Evolutionary conservation across 2,888 invertebrate species (phyloP), one percentile per base, ranked within the genome.

Genomic region (Sarcophaga carnaria): DNA sequence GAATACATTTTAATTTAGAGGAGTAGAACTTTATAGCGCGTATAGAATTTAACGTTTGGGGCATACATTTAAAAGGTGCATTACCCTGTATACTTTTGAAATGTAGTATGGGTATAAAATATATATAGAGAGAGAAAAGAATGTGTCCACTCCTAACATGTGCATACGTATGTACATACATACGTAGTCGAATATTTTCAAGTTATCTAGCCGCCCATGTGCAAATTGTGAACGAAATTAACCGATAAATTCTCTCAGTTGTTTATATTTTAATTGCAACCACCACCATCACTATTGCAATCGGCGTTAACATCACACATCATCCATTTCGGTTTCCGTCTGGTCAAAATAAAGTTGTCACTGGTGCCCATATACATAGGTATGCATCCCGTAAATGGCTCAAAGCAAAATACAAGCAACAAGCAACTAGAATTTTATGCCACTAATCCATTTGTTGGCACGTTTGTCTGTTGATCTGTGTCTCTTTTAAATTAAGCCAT

Each of bases 401-500:
- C 54, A 54, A 54, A 17, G 54, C 54, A 54, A 54, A 14, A 49
- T 17, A 17, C 17, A 25, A 12, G n/a, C 17, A 20, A 12, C n/a
- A 63, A 49, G 8, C 70, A 71, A 71, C 83, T 47, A 83, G 70
- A 17, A 74, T 71, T 70, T 69, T 63, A 78, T 77, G 71, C 59
- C 60, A 69, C 69, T 78, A 78, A 72, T 72, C 66, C 72, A 80
- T 87, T 78, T 86, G 88, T 90, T 83, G 83, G 71, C 63, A 63
- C 74, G 59, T 80, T 79, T 80, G 70, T 76, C 69, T 78, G 80
- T 81, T 88, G 89, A 88, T 88, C 89, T 70, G 70, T 20, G 88
- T 92, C 91, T 90, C 90, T 92, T 92, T 92, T 92, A 92, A 93
- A 92, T 93, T 92, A 93, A 92, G 92, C 92, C 92, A 93, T 92